Evolutionary conservation across 2,888 invertebrate species (phyloP), one percentile per base, ranked within the genome.

Genomic region (Sisyra terminalis): DNA sequence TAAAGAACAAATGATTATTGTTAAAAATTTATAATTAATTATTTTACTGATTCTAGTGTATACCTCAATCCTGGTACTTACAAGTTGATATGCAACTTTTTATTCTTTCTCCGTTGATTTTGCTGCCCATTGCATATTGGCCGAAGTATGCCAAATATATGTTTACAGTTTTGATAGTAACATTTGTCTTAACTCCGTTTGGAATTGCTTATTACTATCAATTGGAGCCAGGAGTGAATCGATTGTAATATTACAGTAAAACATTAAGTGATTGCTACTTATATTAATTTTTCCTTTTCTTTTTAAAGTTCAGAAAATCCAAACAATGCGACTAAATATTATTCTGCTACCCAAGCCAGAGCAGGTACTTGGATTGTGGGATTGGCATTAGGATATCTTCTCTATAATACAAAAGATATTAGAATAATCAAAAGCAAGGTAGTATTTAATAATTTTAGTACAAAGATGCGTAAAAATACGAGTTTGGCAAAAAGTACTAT

Each of bases 31-130:
- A 7, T 3, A 24, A 24, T 7, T 24, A 24, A 24, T 24, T 7
- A 9, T 16, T 16, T 16, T 37, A 16, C 13, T 13, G 15, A 1
- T 30, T 44, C 39, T 14, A 49, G 40, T 40, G 40, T 46, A 49
- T 61, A 49, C 50, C 51, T 38, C 60, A 60, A 44, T 52, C 57
- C 1, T 63, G 62, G 61, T 61, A 61, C 46, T 47, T 61, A 10
- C 53, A 58, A 3, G 57, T 62, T n/a, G 59, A 60, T 32, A 60
- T 60, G 59, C 60, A 61, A 46, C 49, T 59, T 17, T 59, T 54
- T 45, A 55, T 53, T 52, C 42, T 59, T 32, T 57, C 60, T 2
- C 59, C 59, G 7, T 34, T 60, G 5, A 50, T 61, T 3, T 46
- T 61, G 11, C 53, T 55, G 39, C 56, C 60, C 3, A 46, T 60